Evolutionary conservation across 92 coral and sea anemone species (phyloP).

Genomic region (Palythoa grandis): DNA sequence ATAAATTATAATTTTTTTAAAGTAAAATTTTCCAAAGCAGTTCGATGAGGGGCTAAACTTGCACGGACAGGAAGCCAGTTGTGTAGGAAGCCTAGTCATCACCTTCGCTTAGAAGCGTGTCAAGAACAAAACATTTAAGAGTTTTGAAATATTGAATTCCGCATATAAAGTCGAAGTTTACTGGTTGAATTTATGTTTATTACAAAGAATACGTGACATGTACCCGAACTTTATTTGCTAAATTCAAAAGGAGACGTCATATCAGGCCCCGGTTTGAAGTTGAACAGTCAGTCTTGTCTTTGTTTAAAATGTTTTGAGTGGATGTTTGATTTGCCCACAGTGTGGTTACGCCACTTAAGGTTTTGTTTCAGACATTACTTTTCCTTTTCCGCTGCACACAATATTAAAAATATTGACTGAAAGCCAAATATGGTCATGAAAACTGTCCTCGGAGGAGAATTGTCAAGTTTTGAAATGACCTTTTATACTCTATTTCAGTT

Average conservation of each 20-base stretch:
- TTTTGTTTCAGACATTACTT: constrained; percentile 1
- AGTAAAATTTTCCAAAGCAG: background rate
- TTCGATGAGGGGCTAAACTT: background rate
- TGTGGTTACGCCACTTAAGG: constrained; percentile 8
- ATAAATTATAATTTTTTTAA: background rate
- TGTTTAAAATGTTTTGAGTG: background rate
- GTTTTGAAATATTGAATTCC: background rate
- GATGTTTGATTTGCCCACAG: background rate
- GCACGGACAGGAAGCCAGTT: background rate
- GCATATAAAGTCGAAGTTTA: background rate
- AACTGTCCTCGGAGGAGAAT: background rate
- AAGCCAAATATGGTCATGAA: constrained; percentile 38
- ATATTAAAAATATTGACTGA: constrained; percentile 1
- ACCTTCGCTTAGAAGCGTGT: background rate
- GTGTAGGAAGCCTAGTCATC: background rate
- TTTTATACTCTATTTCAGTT: no score
- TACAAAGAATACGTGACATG: background rate
- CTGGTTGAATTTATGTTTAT: background rate
- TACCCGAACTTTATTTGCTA: background rate
- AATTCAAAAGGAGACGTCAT: background rate
- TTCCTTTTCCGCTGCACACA: constrained; percentile 24
- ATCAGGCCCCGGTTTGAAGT: background rate
- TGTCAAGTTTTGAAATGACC: no score
- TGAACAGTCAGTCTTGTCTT: background rate
- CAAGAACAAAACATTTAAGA: background rate